Conservation (phyloP, 2,797 vertebrate species). For the Notolepis coatsorum region DNA sequence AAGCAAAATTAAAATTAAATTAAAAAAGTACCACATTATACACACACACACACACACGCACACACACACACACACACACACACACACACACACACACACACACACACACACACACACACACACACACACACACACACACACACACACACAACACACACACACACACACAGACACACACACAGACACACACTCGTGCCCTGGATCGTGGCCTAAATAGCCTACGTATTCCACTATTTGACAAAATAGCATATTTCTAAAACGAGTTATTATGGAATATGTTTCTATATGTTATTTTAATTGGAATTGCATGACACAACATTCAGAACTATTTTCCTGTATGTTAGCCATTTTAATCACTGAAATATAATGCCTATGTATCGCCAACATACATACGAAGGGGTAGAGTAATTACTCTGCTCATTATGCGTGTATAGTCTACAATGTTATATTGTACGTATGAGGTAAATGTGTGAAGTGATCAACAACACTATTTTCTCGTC, state of each 20-base stretch:
- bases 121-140: too few species aligned
- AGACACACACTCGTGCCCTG: background rate
- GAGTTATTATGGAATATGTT: background rate
- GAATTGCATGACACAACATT: slow-evolving; percentile 46
- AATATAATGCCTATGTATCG: slow-evolving; percentile 41
- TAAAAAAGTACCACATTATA: too few species aligned
- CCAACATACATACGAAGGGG: slow-evolving; percentile 6
- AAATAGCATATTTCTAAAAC: slow-evolving; percentile 24
- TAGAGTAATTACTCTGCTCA: slow-evolving; percentile 33
- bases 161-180: too few species aligned
- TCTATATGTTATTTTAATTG: slow-evolving; percentile 49
- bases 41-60: too few species aligned
- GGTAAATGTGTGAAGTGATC: slow-evolving; percentile 47
- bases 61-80: too few species aligned
- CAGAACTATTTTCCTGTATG: background rate
- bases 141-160: too few species aligned
- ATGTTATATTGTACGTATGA: slow-evolving; percentile 52
- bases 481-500: slow-evolving; percentile 40
- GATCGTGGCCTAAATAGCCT: slow-evolving; percentile 8
- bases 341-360: slow-evolving; percentile 22
- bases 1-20: too few species aligned
- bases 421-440: slow-evolving; percentile 47
- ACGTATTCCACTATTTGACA: background rate
- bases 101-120: too few species aligned
- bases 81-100: too few species aligned